Evolutionary conservation across 2,888 invertebrate genomes (phyloP).

Genomic region (Rotaria macrura): DNA sequence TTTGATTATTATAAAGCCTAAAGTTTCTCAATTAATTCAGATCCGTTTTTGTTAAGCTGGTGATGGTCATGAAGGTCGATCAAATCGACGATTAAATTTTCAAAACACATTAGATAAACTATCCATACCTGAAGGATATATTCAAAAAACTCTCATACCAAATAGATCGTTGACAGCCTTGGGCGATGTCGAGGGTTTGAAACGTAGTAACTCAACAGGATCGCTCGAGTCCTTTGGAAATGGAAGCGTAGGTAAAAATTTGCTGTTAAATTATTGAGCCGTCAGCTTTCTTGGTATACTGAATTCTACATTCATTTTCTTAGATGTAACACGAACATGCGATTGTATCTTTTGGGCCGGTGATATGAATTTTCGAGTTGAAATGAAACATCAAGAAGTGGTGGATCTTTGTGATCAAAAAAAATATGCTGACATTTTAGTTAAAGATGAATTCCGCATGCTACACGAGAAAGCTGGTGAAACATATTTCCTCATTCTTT

Average conservation of each 20-base stretch:
- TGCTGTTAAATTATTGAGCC: too few relatives aligned
- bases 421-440: background rate
- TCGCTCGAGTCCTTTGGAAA: background rate
- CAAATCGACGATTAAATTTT: constrained; percentile 16
- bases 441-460: constrained; percentile 53
- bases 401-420: constrained; percentile 23
- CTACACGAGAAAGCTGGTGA: constrained; percentile 63
- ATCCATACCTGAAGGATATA: background rate
- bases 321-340: constrained; percentile 76
- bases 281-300: background rate
- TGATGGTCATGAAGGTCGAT: constrained; percentile 3
- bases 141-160: background rate
- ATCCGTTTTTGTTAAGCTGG: background rate
- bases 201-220: background rate
- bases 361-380: constrained; percentile 80
- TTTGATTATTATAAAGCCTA: constrained; percentile 35
- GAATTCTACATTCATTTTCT: background rate
- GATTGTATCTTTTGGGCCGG: constrained; percentile 92
- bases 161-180: background rate
- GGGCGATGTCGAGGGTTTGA: background rate
- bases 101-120: background rate
- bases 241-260: background rate
- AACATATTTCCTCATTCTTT: constrained; percentile 27
- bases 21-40: too few relatives aligned
- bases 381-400: constrained; percentile 47